Base-by-base conservation (phyloP, 2,888 invertebrate genomes). In the Xiphydria camelus region DNA sequence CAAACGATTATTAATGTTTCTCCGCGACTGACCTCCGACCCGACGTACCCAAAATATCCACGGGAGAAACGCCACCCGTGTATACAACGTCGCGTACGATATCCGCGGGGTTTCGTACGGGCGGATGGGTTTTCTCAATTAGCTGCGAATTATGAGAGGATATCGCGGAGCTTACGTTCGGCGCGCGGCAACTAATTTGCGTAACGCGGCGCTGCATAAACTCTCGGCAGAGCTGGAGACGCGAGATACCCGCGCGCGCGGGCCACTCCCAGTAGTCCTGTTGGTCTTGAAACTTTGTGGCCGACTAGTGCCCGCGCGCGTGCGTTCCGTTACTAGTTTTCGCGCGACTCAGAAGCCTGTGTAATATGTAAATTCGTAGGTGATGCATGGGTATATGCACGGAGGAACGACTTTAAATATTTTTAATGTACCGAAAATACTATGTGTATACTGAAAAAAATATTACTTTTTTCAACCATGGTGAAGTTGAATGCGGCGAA, bases 1-100 rank as follows among this genome's bases (percentile, higher is more conserved):
- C 60, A 66, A 68, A 69, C 61, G 66, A 70, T 73, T 71, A 72
- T 70, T 71, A 71, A 73, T 71, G 70, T 60, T 62, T 56, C 52
- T 53, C 48, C 57, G 54, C 49, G 59, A 58, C 57, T 66, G 67
- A 70, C 67, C 66, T 60, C 61, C 64, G 66, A 70, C 64, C 66
- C 52, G 40, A 26, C 40, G 21, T 31, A 31, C 37, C 19, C 21
- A 49, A 53, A 59, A 57, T 58, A 59, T 53, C 55, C 58, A 57
- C 55, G n/a, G n/a, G n/a, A n/a, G n/a, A n/a, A n/a, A n/a, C n/a
- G n/a, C n/a, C n/a, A n/a, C n/a, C n/a, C n/a, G n/a, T n/a, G n/a
- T n/a, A n/a, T n/a, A n/a, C n/a, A n/a, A n/a, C n/a, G n/a, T n/a
- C n/a, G n/a, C n/a, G n/a, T 17, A 9, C 6, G 10, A 4, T 18